Evolutionary conservation across 1,140 invertebrate species (phyloP), one percentile per base, ranked within the genome.

Genomic region (Magallana ariakensis): DNA sequence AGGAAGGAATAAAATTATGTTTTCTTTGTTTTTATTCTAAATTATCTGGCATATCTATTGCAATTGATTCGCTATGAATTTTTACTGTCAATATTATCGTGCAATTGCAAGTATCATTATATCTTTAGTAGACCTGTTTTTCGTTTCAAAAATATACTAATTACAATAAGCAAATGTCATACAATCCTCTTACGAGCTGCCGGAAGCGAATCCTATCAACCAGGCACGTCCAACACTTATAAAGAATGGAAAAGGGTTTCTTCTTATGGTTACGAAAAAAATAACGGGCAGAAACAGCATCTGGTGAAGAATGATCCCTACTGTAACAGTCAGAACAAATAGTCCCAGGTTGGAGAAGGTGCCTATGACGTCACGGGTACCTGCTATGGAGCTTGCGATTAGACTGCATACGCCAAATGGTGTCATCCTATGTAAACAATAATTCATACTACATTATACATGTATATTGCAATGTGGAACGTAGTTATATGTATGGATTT

Each of bases 211-310:
- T 80, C 97, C 98, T 86, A 98, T 98, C 70, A 99, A 95, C 94
- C 97, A 97, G 83, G 97, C 97, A 93, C 98, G 97, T 84, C 97
- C 96, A 85, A 98, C 96, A 87, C 96, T 96, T 93, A 96, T 96
- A 94, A 98, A 97, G 95, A 98, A 98, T 92, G 96, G 96, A 95
- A 97, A 97, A 3, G 98, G 98, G 95, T 99, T 99, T 93, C 97
- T 97, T 88, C 97, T 95, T 56, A 98, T 96, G 90, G 98, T 96
- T 85, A 97, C 92, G 93, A 98, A 97, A 94, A 98, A 98, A 92
- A 99, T 96, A 16, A 96, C 90, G 87, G 97, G 97, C 95, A 98
- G 96, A 87, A 98, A 96, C 53, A 99, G 94, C 19, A 98, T 95
- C 92, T 98, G 97, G 95, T 99, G 98, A 90, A 99, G 95, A 89